Evolutionary conservation across 2,113 vertebrate species (phyloP).

Genomic region (Cariama cristata): DNA sequence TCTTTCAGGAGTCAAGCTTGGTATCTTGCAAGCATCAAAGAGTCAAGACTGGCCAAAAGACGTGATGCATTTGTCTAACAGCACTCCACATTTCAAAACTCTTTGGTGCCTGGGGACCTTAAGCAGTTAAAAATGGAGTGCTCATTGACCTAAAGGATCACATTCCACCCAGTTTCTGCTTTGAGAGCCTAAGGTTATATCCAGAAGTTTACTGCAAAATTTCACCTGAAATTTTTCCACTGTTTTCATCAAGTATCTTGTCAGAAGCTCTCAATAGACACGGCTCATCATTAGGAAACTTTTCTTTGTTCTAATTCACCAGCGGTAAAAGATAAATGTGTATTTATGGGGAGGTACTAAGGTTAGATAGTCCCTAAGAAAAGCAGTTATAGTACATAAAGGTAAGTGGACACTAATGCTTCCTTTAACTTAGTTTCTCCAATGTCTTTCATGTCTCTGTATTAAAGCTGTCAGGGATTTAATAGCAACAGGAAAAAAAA

Average conservation of each 20-base stretch:
- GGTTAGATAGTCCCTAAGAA: neutral
- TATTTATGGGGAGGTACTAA: neutral
- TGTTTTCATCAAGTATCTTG: neutral
- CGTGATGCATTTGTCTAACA: accelerated
- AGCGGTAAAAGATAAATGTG: neutral
- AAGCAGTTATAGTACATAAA: neutral
- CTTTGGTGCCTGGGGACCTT: neutral
- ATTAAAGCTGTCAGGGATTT: neutral
- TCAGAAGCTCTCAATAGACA: neutral
- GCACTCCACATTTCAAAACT: neutral
- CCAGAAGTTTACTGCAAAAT: neutral
- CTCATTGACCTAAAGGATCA: neutral
- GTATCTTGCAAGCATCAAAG: neutral
- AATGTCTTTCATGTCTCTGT: neutral
- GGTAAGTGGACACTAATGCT: neutral
- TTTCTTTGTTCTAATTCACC: neutral
- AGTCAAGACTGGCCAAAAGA: neutral
- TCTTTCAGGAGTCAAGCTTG: neutral
- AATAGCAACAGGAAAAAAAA: neutral
- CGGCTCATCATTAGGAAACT: neutral
- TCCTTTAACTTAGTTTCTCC: neutral
- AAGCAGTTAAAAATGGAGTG: neutral
- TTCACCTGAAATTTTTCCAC: neutral
- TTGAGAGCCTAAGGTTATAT: neutral
- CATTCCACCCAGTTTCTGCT: neutral